Evolutionary conservation across 1,140 invertebrate species (phyloP), one percentile per base, ranked within the genome.

Genomic region (Diorhabda carinulata): DNA sequence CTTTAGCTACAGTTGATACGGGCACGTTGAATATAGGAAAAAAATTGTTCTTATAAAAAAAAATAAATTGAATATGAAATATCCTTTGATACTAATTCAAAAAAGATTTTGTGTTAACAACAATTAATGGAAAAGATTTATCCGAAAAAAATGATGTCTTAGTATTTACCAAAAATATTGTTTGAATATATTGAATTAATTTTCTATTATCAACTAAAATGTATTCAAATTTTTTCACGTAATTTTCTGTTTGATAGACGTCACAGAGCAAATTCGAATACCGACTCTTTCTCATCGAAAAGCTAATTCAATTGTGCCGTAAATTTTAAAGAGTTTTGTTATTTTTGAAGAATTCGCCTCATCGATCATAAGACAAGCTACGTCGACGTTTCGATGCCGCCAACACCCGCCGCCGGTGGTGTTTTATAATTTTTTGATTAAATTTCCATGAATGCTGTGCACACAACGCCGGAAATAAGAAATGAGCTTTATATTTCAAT

Each of bases 401-500:
- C 47, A 9, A 6, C 47, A 52, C 6, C n/a, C 47, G 47, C 47
- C 47, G 47, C 74, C 74, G 62, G 65, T 70, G 74, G 76, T 78
- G 75, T 77, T 78, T 77, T 73, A 73, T 78, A 79, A 78, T 79
- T 79, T 79, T 79, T 78, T 79, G 77, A 79, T 79, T 79, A 79
- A 79, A 79, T 79, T 79, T 78, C 73, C 74, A 72, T 71, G 77
- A 79, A 79, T 78, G 78, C 77, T 74, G 72, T 70, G 73, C 70
- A 74, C 69, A 76, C 74, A 76, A 71, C 71, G 71, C 61, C 72
- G 70, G 72, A 77, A 77, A 76, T 76, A 78, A 77, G 77, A 77
- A 79, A 75, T 73, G 76, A 74, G 76, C 73, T 74, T 74, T 72
- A 70, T 76, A 77, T 80, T 79, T 79, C 78, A 76, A 78, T 80